These are phyloP conservation scores for Zaprionus inermis DNA, from an alignment of 1,140 invertebrate genomes.

Conservation along the genomic window DNA sequence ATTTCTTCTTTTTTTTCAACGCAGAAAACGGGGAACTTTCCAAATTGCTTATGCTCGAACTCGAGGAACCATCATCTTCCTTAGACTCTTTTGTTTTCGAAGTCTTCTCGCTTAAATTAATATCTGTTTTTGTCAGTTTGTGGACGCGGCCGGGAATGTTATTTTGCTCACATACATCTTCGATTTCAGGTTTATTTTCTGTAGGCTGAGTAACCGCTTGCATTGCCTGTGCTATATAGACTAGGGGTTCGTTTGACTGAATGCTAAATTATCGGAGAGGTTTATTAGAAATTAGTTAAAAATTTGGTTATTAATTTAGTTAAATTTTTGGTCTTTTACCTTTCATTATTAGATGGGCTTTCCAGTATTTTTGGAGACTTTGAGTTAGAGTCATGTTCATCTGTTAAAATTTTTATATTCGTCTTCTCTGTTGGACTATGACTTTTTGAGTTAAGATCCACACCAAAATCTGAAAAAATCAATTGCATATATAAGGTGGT, in stretches of 20 bases:
- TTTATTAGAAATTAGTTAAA: neutral
- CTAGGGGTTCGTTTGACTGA: neutral
- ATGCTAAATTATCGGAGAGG: neutral
- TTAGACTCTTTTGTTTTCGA: neutral
- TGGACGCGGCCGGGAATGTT: too few relatives aligned
- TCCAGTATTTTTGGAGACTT: too few relatives aligned
- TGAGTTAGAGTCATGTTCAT: neutral
- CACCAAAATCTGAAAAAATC: neutral
- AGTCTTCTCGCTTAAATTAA: neutral
- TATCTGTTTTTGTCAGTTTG: neutral
- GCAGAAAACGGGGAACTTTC: neutral
- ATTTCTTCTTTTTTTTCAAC: neutral
- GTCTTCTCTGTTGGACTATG: neutral
- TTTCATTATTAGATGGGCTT: neutral
- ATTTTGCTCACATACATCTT: neutral
- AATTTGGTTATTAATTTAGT: neutral
- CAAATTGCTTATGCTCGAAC: neutral
- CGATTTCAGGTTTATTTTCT: neutral
- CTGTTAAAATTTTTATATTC: neutral
- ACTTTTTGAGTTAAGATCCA: neutral
- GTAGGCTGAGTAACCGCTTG: neutral
- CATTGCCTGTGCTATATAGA: slow-evolving; percentile 15
- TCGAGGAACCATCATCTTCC: neutral
- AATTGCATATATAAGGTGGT: neutral
- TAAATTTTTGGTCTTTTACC: neutral